Percentiles rank a stretch among this genome's conserved stretches.
These are phyloP conservation scores for Brenthis hecate DNA, from an alignment of 2,888 invertebrate genomes.

Conservation along the genomic window DNA sequence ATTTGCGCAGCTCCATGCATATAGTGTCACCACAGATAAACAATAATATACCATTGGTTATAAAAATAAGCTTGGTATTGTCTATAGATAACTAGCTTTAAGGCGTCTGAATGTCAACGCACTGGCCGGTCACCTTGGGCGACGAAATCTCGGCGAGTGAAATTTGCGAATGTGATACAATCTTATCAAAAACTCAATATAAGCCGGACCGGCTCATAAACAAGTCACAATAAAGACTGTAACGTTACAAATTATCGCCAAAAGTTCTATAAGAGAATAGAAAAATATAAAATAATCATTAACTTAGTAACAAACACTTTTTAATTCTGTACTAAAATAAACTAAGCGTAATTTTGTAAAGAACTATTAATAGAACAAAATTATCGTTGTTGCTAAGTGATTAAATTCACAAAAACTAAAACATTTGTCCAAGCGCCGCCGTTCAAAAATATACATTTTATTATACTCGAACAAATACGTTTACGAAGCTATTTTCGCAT, in stretches of 20 bases:
- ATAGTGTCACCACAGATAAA: background rate
- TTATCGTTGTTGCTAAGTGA: conserved; percentile 10
- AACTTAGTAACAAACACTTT: conserved; percentile 8
- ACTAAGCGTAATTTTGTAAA: background rate
- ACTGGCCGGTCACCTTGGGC: conserved; percentile 75
- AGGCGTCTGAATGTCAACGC: conserved; percentile 78
- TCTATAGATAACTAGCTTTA: conserved; percentile 31
- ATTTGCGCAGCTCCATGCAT: too few species aligned
- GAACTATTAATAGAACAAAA: conserved; percentile 9
- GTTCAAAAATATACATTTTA: conserved; percentile 7
- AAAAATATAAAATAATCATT: background rate
- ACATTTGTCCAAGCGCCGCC: background rate
- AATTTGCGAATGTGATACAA: conserved; percentile 66
- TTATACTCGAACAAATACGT: background rate
- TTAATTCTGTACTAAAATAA: conserved; percentile 10
- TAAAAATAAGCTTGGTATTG: background rate
- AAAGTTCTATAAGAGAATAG: background rate
- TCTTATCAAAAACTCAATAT: conserved; percentile 40
- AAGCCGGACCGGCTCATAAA: conserved; percentile 32
- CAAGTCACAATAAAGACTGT: conserved; percentile 20
- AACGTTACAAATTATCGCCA: conserved; percentile 16
- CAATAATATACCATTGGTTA: background rate
- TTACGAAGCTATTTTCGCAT: conserved; percentile 13
- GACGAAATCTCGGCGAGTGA: conserved; percentile 52
- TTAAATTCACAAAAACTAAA: conserved; percentile 5